Percentiles rank a stretch among this genome's conserved stretches.
These are phyloP conservation scores for Notospermus geniculatus DNA, from an alignment of 1,140 invertebrate genomes.

Conservation along the genomic window DNA sequence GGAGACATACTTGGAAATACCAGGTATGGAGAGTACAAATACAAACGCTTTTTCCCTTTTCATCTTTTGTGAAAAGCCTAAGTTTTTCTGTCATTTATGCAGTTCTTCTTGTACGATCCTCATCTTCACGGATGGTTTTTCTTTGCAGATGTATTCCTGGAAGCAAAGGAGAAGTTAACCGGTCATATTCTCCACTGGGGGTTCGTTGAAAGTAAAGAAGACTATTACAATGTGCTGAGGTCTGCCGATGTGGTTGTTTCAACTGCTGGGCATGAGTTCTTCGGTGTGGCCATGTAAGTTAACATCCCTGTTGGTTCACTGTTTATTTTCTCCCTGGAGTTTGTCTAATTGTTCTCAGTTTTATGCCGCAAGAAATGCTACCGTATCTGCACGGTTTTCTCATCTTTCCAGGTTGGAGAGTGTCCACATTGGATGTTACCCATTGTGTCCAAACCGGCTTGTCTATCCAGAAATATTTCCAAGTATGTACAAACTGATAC, in stretches of 20 bases:
- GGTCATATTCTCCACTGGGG: conserved; percentile 66
- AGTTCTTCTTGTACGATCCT: neutral
- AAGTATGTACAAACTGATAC: conserved; percentile 33
- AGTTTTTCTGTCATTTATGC: too few relatives aligned
- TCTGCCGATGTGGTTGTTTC: conserved; percentile 67
- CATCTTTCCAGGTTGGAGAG: conserved; percentile 68
- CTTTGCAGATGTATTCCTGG: conserved; percentile 45
- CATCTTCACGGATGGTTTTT: conserved; percentile 5
- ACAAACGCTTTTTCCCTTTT: too few relatives aligned
- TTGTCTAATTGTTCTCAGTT: too few relatives aligned
- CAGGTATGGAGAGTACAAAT: conserved; percentile 42
- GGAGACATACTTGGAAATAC: conserved; percentile 62
- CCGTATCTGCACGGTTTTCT: too few relatives aligned
- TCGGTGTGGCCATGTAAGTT: conserved; percentile 70
- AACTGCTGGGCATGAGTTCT: conserved; percentile 75
- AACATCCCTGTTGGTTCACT: conserved; percentile 5
- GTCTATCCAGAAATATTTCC: conserved; percentile 77
- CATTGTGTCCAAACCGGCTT: conserved; percentile 67
- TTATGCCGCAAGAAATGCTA: too few relatives aligned
- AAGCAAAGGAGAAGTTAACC: conserved; percentile 58
- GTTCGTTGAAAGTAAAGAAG: conserved; percentile 59
- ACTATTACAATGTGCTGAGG: conserved; percentile 63
- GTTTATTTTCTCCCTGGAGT: neutral
- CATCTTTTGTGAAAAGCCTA: too few relatives aligned
- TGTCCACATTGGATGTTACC: conserved; percentile 67